Percentiles rank a stretch among this genome's conserved stretches.
phyloP scores from a whole-genome alignment of 2,797 vertebrate genomes.

The Nannoperca obscura region DNA sequence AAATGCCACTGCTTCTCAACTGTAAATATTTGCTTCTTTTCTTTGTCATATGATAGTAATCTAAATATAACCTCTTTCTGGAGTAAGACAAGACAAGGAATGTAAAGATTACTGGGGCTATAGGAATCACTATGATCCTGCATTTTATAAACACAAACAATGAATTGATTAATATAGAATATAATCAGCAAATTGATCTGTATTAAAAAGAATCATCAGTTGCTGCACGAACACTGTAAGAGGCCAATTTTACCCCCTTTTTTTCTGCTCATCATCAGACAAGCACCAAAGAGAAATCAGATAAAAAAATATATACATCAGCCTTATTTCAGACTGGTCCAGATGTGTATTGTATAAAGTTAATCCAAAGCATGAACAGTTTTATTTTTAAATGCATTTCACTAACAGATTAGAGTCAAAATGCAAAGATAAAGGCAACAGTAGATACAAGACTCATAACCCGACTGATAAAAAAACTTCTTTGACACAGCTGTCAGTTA shows the following conservation, averaged over 20 bases:
- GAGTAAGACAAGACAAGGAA: background rate
- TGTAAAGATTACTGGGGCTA: background rate
- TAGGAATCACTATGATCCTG: background rate
- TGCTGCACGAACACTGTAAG: background rate
- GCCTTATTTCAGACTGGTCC: background rate
- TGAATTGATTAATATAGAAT: background rate
- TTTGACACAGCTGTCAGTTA: slow-evolving; percentile 41
- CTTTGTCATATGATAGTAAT: background rate
- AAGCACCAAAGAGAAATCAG: slow-evolving; percentile 2
- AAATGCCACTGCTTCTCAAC: background rate
- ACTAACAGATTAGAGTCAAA: background rate
- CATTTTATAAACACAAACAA: slow-evolving; percentile 5
- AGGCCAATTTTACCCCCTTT: background rate
- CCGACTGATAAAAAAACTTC: background rate
- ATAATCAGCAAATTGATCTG: background rate
- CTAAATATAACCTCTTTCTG: background rate
- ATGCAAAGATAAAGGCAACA: slow-evolving; percentile 18
- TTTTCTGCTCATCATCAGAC: background rate
- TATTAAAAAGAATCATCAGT: background rate
- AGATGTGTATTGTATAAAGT: background rate
- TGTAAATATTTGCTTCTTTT: background rate
- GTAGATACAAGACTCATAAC: slow-evolving; percentile 6
- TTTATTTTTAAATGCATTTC: background rate
- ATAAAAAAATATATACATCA: background rate
- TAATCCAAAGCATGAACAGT: background rate